A percentile compares a stretch with the other conserved stretches of the same genome.
These are phyloP conservation scores for Pangasius mekongensis DNA, from an alignment of 2,797 vertebrate species.

Conservation along the genomic window DNA sequence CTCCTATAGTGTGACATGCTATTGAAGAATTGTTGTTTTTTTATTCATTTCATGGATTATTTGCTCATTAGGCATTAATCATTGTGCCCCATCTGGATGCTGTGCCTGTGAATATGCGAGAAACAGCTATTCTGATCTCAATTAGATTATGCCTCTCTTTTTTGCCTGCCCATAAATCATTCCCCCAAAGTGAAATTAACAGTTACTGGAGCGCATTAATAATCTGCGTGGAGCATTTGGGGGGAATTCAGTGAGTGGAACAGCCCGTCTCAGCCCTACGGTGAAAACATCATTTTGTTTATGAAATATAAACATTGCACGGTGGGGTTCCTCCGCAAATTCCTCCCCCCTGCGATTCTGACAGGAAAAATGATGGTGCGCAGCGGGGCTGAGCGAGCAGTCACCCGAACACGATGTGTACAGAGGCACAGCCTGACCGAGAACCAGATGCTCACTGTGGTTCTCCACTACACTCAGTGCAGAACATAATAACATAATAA, in stretches of 20 bases:
- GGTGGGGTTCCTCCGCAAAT: slow-evolving; percentile 81
- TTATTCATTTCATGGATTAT: slow-evolving; percentile 97
- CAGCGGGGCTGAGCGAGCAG: slow-evolving; percentile 81
- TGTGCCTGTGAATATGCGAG: slow-evolving; percentile 84
- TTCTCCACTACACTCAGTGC: slow-evolving; percentile 44
- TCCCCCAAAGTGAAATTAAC: slow-evolving; percentile 98
- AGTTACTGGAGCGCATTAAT: slow-evolving; percentile 99
- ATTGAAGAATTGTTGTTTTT: slow-evolving; percentile 85
- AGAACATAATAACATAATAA: slow-evolving; percentile 16
- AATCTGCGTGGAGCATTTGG: slow-evolving; percentile 92
- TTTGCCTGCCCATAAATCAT: slow-evolving; percentile 98
- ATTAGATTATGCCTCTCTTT: slow-evolving; percentile 98
- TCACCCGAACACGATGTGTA: slow-evolving; percentile 83
- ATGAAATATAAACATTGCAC: slow-evolving; percentile 95
- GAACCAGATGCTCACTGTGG: slow-evolving; percentile 72
- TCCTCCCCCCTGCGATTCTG: slow-evolving; percentile 71
- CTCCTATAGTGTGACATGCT: slow-evolving; percentile 78
- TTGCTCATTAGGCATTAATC: slow-evolving; percentile 99
- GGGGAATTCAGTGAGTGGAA: slow-evolving; percentile 91
- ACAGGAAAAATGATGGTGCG: slow-evolving; percentile 88
- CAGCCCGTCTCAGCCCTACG: slow-evolving; percentile 87
- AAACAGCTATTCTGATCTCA: slow-evolving; percentile 98
- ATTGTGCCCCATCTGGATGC: slow-evolving; percentile 81
- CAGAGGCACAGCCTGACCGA: slow-evolving; percentile 79
- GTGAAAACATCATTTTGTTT: slow-evolving; percentile 97